Percentiles rank a stretch among this genome's conserved stretches.
Evolutionary conservation across 2,113 vertebrate species (phyloP).

Genomic region (Eptesicus fuscus): DNA sequence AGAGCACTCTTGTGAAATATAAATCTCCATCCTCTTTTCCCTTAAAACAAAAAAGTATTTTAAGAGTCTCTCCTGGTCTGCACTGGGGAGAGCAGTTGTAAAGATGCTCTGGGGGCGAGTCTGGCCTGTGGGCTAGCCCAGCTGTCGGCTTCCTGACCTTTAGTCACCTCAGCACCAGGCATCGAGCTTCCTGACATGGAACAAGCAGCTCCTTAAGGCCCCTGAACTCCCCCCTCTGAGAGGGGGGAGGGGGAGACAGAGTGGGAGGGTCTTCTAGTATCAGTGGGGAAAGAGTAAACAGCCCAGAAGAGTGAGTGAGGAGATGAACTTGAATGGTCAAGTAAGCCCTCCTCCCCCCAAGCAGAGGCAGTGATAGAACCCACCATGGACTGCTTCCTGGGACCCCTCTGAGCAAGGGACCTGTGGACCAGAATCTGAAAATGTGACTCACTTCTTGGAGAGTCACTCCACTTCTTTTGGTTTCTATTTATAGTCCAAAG

Average conservation of each 20-base stretch:
- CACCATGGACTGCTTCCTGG: neutral
- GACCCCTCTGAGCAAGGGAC: neutral
- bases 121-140: constrained; percentile 5
- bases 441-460: constrained; percentile 1
- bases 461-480: constrained; percentile 36
- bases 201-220: neutral
- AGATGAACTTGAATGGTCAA: neutral
- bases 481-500: constrained; percentile 10
- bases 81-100: constrained; percentile 1
- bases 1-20: neutral
- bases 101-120: neutral
- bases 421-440: neutral
- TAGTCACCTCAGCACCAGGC: constrained; percentile 7
- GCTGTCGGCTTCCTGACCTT: constrained; percentile 43
- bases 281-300: neutral
- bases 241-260: neutral
- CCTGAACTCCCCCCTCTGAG: neutral
- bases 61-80: neutral
- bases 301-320: neutral
- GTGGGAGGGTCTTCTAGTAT: neutral
- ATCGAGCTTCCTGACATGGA: neutral
- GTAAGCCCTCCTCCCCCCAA: neutral
- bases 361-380: neutral
- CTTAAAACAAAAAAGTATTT: neutral
- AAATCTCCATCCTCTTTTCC: neutral